phyloP scores from a whole-genome alignment of 2,888 invertebrate genomes.

The Phengaris alcon region DNA sequence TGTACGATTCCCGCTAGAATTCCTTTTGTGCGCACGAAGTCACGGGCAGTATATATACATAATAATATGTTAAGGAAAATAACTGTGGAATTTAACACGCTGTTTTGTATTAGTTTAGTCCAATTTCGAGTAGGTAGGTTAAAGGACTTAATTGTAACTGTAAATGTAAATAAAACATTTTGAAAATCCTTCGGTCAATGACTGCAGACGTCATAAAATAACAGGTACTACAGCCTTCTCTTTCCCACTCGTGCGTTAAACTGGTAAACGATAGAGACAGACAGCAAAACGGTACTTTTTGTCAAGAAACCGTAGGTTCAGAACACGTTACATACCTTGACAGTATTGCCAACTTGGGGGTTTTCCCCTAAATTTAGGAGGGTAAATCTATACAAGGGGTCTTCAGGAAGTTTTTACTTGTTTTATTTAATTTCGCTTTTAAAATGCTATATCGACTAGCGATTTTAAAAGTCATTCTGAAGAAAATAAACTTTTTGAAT shows the following conservation, averaged over 20 bases:
- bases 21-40: no score
- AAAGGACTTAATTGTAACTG: slow-evolving; percentile 63
- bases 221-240: slow-evolving; percentile 54
- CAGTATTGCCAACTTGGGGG: slow-evolving; percentile 28
- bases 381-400: no score
- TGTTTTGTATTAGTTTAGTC: not conserved
- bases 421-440: no score
- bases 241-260: slow-evolving; percentile 42
- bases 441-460: no score
- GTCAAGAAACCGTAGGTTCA: slow-evolving; percentile 50
- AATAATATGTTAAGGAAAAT: not conserved
- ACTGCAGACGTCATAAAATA: slow-evolving; percentile 60
- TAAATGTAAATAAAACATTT: slow-evolving; percentile 63
- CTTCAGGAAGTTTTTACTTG: no score
- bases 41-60: no score
- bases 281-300: slow-evolving; percentile 64
- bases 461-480: no score
- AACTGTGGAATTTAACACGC: not conserved
- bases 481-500: no score
- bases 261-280: slow-evolving; percentile 46
- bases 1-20: no score
- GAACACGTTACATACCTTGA: slow-evolving; percentile 49
- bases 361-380: not conserved
- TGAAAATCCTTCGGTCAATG: slow-evolving; percentile 68
- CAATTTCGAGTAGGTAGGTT: slow-evolving; percentile 46